phyloP scores from a whole-genome alignment of 2,797 vertebrate species.

The Poeciliopsis infans region DNA sequence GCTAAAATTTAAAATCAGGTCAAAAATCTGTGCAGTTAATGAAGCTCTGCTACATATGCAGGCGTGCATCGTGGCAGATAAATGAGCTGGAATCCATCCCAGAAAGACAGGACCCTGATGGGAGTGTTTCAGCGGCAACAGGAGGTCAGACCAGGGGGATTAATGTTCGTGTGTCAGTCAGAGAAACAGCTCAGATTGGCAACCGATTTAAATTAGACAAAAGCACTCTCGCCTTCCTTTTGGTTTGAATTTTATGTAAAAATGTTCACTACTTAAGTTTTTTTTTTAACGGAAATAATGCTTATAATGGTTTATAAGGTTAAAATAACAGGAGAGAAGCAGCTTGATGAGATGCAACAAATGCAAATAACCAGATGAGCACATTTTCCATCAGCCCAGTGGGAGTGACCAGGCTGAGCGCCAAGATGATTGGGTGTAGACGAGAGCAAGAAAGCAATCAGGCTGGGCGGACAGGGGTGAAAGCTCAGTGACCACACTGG shows the following conservation, averaged over 20 bases:
- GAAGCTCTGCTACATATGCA: conserved; percentile 27
- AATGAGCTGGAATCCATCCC: conserved; percentile 30
- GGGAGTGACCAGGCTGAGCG: conserved; percentile 30
- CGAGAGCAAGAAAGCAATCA: conserved; percentile 51
- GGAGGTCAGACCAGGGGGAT: conserved; percentile 38
- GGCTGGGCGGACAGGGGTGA: conserved; percentile 36
- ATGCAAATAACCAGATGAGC: conserved; percentile 4
- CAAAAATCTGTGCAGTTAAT: conserved; percentile 48
- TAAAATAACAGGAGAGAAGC: background rate
- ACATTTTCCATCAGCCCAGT: conserved; percentile 39
- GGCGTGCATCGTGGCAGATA: conserved; percentile 12
- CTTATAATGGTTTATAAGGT: background rate
- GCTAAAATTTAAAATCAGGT: conserved; percentile 19
- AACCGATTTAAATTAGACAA: conserved; percentile 15
- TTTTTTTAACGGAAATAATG: background rate
- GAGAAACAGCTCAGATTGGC: conserved; percentile 46
- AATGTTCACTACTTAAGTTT: background rate
- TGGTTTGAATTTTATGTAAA: background rate
- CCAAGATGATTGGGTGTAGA: conserved; percentile 45
- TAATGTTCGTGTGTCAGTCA: conserved; percentile 34
- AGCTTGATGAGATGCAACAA: conserved; percentile 19
- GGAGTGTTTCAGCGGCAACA: conserved; percentile 31
- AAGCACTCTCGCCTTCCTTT: conserved; percentile 10
- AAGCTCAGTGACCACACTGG: conserved; percentile 32
- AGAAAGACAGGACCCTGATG: conserved; percentile 33